Percentiles rank a stretch among this genome's conserved stretches.
Conservation (phyloP, 2,113 vertebrate genomes). For the Oncorhynchus kisutch region DNA sequence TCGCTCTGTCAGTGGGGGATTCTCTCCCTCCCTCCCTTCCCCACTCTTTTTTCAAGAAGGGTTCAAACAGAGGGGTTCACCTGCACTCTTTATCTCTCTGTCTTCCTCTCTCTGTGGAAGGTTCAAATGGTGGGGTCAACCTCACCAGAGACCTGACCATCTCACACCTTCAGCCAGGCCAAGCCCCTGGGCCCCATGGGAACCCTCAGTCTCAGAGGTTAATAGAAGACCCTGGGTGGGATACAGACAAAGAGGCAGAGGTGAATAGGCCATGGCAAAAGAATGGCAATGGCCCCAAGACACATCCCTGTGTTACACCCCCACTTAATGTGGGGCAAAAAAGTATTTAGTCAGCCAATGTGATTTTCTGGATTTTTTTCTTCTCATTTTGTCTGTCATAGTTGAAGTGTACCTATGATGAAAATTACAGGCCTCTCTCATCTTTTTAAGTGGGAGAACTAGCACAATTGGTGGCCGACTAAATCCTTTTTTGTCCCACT, state of each 20-base stretch:
- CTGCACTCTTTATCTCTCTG: neutral
- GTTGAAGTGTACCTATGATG: too few relatives aligned
- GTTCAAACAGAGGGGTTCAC: slow-evolving; percentile 38
- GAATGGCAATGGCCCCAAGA: slow-evolving; percentile 24
- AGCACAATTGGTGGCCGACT: too few relatives aligned
- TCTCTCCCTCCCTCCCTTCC: slow-evolving; percentile 21
- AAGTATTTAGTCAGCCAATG: too few relatives aligned
- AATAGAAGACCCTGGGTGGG: neutral
- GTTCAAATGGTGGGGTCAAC: neutral
- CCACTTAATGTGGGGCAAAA: neutral
- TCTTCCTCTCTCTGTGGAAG: slow-evolving; percentile 19
- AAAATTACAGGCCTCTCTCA: too few relatives aligned
- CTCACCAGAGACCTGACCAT: too few relatives aligned
- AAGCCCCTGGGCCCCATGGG: slow-evolving; percentile 7
- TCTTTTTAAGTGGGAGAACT: too few relatives aligned
- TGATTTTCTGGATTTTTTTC: too few relatives aligned
- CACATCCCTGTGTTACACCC: slow-evolving; percentile 26
- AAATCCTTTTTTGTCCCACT: too few relatives aligned
- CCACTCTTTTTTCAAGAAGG: neutral
- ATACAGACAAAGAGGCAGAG: slow-evolving; percentile 1
- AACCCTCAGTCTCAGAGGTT: neutral
- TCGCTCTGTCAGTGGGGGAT: slow-evolving; percentile 2
- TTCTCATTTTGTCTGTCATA: too few relatives aligned
- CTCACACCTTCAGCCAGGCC: neutral
- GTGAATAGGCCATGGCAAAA: slow-evolving; percentile 35